Percentiles rank a stretch among this genome's conserved stretches.
Evolutionary conservation across 2,797 vertebrate genomes (phyloP).

Genomic region (Arvicola amphibius): DNA sequence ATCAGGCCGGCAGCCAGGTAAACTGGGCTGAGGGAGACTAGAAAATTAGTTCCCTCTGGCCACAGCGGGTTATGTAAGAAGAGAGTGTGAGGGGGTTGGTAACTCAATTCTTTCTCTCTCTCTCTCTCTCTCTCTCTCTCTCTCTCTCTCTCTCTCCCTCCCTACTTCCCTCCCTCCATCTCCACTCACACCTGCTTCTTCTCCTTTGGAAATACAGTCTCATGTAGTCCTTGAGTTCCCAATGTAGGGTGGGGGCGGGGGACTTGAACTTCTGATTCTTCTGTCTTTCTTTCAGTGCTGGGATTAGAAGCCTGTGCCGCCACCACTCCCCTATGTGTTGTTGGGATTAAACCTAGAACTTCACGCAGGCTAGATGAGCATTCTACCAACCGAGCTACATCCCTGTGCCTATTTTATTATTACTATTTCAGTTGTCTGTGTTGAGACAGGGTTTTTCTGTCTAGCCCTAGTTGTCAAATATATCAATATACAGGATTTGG

Average conservation of each 20-base stretch:
- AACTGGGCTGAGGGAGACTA: neutral
- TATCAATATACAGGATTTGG: neutral
- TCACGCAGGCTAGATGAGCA: neutral
- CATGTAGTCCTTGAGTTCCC: neutral
- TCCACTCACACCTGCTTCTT: rapidly evolving
- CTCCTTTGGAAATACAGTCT: too few species aligned
- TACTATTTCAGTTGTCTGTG: neutral
- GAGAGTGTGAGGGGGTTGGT: neutral
- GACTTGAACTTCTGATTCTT: neutral
- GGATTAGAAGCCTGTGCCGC: too few species aligned
- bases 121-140: too few species aligned
- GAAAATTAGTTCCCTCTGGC: neutral
- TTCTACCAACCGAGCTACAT: neutral
- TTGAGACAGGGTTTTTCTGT: neutral
- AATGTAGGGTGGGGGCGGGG: neutral
- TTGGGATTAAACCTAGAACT: too few species aligned
- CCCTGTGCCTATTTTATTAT: neutral
- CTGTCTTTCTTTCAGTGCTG: too few species aligned
- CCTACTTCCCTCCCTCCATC: too few species aligned
- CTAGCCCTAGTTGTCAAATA: neutral
- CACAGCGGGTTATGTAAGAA: neutral
- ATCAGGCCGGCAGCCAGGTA: neutral
- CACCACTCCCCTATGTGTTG: too few species aligned
- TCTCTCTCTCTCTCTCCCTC: too few species aligned
- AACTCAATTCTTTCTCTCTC: neutral